Evolutionary conservation across 2,888 invertebrate genomes (phyloP).

Genomic region (Linnaemya vulpina): DNA sequence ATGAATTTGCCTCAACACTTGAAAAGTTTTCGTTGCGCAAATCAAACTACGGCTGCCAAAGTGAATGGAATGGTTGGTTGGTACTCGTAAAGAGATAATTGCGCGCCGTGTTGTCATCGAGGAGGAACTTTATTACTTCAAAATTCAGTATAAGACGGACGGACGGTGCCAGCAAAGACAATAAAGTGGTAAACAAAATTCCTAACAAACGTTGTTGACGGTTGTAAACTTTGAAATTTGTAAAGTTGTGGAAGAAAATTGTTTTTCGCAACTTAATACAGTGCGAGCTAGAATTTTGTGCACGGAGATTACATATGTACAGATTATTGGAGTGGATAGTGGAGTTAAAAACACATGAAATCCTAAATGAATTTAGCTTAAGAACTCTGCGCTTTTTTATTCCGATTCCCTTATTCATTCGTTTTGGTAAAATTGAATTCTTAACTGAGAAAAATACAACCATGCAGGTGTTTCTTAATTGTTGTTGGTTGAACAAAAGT

Average conservation of each 20-base stretch:
- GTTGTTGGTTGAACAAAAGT: no score
- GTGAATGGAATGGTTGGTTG: background rate
- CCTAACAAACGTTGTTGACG: slow-evolving; percentile 50
- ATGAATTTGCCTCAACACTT: background rate
- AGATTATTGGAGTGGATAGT: background rate
- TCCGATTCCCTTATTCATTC: no score
- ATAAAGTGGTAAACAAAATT: slow-evolving; percentile 41
- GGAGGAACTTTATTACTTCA: slow-evolving; percentile 49
- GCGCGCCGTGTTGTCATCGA: slow-evolving; percentile 45
- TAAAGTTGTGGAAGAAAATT: slow-evolving; percentile 32
- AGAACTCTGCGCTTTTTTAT: no score
- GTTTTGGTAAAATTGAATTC: no score
- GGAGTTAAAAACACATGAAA: no score
- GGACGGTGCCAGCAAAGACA: background rate
- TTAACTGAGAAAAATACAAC: no score
- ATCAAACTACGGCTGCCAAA: background rate
- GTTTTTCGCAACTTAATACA: background rate
- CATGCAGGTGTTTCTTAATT: no score
- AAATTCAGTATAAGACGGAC: background rate
- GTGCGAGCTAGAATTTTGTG: background rate
- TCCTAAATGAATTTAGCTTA: no score
- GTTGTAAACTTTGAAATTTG: slow-evolving; percentile 39
- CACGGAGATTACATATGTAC: background rate
- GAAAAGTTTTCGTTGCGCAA: no score
- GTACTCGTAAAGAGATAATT: slow-evolving; percentile 46